Conservation (phyloP, 2,888 invertebrate genomes). For the Anoncus sp. region DNA sequence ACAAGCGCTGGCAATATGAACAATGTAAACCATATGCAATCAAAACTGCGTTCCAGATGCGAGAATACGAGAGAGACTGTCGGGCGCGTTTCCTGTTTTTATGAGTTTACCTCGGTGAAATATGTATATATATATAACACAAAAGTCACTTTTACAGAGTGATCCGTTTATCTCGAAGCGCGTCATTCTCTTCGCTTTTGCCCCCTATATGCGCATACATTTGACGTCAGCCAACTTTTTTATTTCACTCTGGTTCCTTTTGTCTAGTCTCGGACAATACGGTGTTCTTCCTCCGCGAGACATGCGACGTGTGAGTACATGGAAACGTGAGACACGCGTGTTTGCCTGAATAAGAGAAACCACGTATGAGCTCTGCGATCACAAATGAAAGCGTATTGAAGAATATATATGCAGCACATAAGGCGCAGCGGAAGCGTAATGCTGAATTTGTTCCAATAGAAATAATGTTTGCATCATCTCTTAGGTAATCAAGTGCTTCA, state of each 20-base stretch:
- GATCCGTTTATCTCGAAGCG: conserved; percentile 36
- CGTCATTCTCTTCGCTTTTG: conserved; percentile 22
- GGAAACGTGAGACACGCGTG: conserved; percentile 55
- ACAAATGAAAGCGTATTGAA: conserved; percentile 17
- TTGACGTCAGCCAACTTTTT: conserved; percentile 55
- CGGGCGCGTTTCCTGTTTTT: conserved; percentile 57
- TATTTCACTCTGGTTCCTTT: conserved; percentile 50
- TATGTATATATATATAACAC: conserved; percentile 20
- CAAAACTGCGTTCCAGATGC: conserved; percentile 38
- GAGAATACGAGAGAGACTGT: conserved; percentile 37
- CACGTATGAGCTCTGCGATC: neutral
- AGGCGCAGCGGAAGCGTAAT: too few relatives aligned
- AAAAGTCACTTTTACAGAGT: conserved; percentile 51
- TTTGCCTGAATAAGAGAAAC: neutral
- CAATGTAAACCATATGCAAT: conserved; percentile 14
- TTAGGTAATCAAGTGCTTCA: too few relatives aligned
- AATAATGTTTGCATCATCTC: too few relatives aligned
- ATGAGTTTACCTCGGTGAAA: conserved; percentile 10
- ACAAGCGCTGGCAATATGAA: neutral
- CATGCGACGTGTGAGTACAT: conserved; percentile 5
- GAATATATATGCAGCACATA: conserved; percentile 45
- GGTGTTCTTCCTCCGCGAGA: conserved; percentile 15
- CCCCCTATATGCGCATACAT: neutral
- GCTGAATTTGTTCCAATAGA: too few relatives aligned
- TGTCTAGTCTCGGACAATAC: conserved; percentile 58